Percentiles rank a stretch among this genome's conserved stretches.
These are phyloP conservation scores for Limnephilus rhombicus DNA, from an alignment of 2,888 invertebrate species.

Conservation along the genomic window DNA sequence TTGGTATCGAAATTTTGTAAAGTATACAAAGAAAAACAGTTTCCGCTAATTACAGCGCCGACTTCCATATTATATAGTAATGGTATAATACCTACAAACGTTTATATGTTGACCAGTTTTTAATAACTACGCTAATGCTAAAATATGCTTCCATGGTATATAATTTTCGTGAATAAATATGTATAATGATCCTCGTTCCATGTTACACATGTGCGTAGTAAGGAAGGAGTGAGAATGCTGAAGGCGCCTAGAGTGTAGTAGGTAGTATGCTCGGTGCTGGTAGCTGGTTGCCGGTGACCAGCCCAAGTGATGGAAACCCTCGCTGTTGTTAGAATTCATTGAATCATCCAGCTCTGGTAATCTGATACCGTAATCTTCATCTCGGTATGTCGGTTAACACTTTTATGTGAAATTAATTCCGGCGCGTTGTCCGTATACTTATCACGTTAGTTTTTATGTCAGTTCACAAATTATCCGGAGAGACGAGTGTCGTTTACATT, in stretches of 20 bases:
- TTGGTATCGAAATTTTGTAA: conserved; percentile 51
- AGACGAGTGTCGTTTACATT: conserved; percentile 34
- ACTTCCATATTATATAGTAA: conserved; percentile 50
- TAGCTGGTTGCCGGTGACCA: background rate
- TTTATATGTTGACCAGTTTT: conserved; percentile 57
- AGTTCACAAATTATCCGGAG: conserved; percentile 49
- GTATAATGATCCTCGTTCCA: conserved; percentile 42
- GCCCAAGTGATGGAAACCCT: background rate
- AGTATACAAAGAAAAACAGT: conserved; percentile 49
- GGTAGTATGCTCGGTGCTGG: background rate
- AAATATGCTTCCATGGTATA: conserved; percentile 42
- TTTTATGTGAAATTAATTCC: conserved; percentile 53
- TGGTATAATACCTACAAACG: conserved; percentile 51
- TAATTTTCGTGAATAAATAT: conserved; percentile 52
- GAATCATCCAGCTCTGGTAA: conserved; percentile 1
- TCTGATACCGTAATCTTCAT: conserved; percentile 26
- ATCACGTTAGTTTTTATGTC: conserved; percentile 44
- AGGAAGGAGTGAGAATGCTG: background rate
- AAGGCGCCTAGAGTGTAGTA: background rate
- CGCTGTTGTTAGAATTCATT: background rate
- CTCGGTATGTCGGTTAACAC: conserved; percentile 35
- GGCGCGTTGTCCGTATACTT: conserved; percentile 27
- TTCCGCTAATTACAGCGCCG: conserved; percentile 51
- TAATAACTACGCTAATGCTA: conserved; percentile 47
- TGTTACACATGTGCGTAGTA: conserved; percentile 5